Evolutionary conservation across 2,888 invertebrate species (phyloP), one percentile per base, ranked within the genome.

Genomic region (Tetragnatha montana): DNA sequence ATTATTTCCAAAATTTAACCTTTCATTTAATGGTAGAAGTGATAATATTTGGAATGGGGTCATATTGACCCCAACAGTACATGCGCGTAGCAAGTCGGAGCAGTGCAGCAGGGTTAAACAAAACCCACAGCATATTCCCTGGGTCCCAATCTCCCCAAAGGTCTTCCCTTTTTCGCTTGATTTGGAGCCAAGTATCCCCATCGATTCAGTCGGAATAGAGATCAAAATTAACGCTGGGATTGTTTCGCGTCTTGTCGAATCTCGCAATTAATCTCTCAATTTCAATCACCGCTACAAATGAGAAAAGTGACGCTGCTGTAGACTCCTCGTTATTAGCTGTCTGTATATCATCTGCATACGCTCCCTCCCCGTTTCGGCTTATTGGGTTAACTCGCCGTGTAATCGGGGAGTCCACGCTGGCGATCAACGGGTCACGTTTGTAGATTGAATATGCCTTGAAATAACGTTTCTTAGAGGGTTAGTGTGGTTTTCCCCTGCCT

Each of bases 261-360:
- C 68, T 60, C 14, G 60, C 60, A 78, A 71, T 81, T 81, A 71
- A 49, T 81, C 71, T 81, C 81, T 80, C 81, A 81, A 81, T 81
- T 71, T 81, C 70, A 81, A 81, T 49, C 81, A 81, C 70, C 17
- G 21, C 21, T 71, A 71, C 81, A 81, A 81, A 81, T 71, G 70
- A 71, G 71, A 81, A 81, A 81, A 81, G 80, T 80, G 80, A 80
- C 69, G 80, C 69, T 47, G 50, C 47, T 19, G 60, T 17, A 49
- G 50, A 70, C 49, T 81, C 71, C 21, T 19, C 81, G 69, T 81
- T 71, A 81, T 81, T 81, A 81, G 71, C 49, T 60, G 78, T 8
- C 78, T 81, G 70, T 70, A 80, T 70, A 68, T 70, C 80, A 80
- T 80, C 80, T 70, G 80, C 80, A 70, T 69, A 70, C 22, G 14